Evolutionary conservation across 2,797 vertebrate genomes (phyloP).

Genomic region (Sandelia bainsii): DNA sequence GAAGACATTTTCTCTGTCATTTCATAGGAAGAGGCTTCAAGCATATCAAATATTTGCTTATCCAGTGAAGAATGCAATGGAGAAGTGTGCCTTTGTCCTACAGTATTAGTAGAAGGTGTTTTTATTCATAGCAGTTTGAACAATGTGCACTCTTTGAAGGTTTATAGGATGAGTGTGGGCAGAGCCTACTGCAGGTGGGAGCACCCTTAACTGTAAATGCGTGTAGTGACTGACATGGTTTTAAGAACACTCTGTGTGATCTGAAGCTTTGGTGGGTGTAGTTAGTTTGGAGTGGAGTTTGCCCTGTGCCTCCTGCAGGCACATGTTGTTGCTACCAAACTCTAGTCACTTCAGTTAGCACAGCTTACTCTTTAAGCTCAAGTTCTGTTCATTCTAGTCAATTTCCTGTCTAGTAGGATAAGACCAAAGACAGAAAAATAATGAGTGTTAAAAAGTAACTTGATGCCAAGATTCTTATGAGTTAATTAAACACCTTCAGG

Average conservation of each 20-base stretch:
- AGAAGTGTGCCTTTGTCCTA: constrained; percentile 18
- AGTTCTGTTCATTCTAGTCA: constrained; percentile 11
- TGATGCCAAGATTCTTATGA: constrained; percentile 4
- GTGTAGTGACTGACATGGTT: constrained; percentile 33
- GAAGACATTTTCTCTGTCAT: constrained; percentile 37
- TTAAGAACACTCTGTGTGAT: constrained; percentile 42
- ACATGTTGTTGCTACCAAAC: background rate
- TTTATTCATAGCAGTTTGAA: constrained; percentile 31
- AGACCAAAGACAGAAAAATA: constrained; percentile 4
- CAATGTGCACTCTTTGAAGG: constrained; percentile 49
- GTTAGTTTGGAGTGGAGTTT: constrained; percentile 8
- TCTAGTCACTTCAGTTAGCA: background rate
- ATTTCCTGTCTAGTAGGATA: background rate
- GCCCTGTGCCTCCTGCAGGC: background rate
- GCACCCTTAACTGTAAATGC: constrained; percentile 47
- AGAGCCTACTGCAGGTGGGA: constrained; percentile 32
- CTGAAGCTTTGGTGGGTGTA: constrained; percentile 30
- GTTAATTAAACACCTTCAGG: constrained; percentile 55
- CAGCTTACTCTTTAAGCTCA: background rate
- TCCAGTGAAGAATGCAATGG: constrained; percentile 24
- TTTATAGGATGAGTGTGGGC: constrained; percentile 33
- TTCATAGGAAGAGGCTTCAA: constrained; percentile 34
- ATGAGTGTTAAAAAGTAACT: constrained; percentile 22
- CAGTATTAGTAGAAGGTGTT: constrained; percentile 8
- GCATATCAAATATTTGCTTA: constrained; percentile 48